Conservation (phyloP, 2,888 invertebrate species). For the Bruchidius siliquastri region DNA sequence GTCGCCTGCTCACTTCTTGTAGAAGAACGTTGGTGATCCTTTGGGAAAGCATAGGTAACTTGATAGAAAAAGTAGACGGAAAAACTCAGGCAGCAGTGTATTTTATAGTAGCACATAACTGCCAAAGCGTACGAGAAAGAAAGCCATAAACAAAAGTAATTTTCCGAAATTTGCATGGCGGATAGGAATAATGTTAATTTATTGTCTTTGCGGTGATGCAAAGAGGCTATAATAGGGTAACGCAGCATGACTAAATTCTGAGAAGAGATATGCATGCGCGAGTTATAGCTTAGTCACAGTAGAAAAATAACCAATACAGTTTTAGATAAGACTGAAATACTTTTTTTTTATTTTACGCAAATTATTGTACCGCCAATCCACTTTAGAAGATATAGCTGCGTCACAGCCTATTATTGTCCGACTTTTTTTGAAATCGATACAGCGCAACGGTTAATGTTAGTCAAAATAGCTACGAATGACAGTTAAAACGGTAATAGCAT, state of each 20-base stretch:
- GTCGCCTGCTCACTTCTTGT: too few species aligned
- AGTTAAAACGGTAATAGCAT: too few species aligned
- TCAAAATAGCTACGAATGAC: too few species aligned
- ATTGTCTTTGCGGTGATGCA: slow-evolving; percentile 1
- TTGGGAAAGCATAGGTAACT: background rate
- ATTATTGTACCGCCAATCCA: too few species aligned
- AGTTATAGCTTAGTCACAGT: background rate
- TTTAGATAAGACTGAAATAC: too few species aligned
- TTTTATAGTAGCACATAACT: background rate
- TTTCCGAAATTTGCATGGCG: slow-evolving; percentile 1
- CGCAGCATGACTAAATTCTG: background rate
- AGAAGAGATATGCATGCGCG: background rate
- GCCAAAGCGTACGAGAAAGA: background rate
- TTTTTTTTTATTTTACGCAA: too few species aligned
- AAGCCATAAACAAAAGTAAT: slow-evolving; percentile 3
- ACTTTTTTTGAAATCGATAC: too few species aligned
- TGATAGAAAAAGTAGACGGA: background rate
- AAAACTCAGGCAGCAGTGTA: background rate
- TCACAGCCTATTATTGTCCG: too few species aligned
- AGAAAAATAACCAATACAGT: background rate
- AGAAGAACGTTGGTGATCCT: too few species aligned
- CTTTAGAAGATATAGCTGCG: too few species aligned
- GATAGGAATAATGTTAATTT: background rate
- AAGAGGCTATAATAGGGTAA: background rate
- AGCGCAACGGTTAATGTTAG: too few species aligned